Evolutionary conservation across 1,140 invertebrate genomes (phyloP), one percentile per base, ranked within the genome.

Genomic region (Lerema accius): DNA sequence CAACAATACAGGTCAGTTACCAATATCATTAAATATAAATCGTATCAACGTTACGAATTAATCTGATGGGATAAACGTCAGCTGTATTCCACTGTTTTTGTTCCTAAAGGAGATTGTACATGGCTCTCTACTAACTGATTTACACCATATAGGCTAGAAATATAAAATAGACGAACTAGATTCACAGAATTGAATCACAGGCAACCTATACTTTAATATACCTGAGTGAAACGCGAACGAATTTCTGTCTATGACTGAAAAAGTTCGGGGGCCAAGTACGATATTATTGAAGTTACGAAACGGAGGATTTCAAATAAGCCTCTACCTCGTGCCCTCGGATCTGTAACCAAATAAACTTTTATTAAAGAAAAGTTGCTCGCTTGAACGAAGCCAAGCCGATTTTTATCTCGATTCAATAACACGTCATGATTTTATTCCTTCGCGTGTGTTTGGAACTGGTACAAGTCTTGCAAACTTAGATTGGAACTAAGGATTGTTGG

Each of bases 301-400:
- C 55, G 67, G 26, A 61, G 71, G 71, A 72, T 76, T 69, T 72
- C 72, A 70, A 73, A 70, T 82, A 82, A 82, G 76, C 78, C 76
- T 67, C 62, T 73, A 79, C 67, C 73, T 70, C 60, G 49, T 65
- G 49, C 68, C 68, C 43, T 43, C 45, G 48, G 40, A 60, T 69
- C 56, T 59, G 70, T 67, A 69, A 65, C 67, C 65, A 67, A 76
- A 72, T 76, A 72, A 72, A 72, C 69, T 72, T 67, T 67, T 76
- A 72, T 76, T 68, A 76, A 73, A 76, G 65, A 58, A 76, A 73
- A 73, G 69, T 71, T 70, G 43, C 63, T 63, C 65, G 63, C 66
- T 73, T 67, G 51, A 68, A 65, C 64, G 50, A 46, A 61, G 63
- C 46, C 67, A 69, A 61, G 58, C 63, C 69, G 63, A 65, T 69